phyloP scores from a whole-genome alignment of 2,113 vertebrate genomes.

The Callorhinus ursinus region DNA sequence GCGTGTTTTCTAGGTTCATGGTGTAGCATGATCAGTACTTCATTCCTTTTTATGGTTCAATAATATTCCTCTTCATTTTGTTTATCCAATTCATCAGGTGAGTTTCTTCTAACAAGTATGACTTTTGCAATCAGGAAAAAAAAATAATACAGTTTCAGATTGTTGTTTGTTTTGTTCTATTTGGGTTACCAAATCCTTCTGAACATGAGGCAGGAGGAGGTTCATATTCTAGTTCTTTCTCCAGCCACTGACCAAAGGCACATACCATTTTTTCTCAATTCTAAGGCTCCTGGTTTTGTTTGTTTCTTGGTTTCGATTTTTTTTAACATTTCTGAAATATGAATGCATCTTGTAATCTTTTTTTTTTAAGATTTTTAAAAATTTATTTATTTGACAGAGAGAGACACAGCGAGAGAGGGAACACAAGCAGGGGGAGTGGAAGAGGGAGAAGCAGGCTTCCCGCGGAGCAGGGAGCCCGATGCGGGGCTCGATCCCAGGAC shows the following conservation, averaged over 20 bases:
- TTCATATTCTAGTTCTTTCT: slow-evolving; percentile 3
- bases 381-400: no score
- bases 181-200: not conserved
- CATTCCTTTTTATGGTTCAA: not conserved
- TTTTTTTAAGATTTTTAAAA: no score
- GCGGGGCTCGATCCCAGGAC: no score
- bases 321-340: slow-evolving; percentile 3
- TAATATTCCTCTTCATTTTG: not conserved
- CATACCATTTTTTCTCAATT: not conserved
- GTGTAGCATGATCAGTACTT: not conserved
- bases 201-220: not conserved
- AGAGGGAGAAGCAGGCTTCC: no score
- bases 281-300: not conserved
- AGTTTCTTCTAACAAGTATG: not conserved
- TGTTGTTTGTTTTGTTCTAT: not conserved
- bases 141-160: not conserved
- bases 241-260: not conserved
- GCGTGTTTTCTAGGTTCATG: not conserved
- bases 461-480: no score
- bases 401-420: no score
- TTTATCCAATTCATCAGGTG: not conserved
- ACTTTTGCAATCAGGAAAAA: not conserved
- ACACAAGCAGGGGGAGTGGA: no score
- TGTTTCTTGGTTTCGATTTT: slow-evolving; percentile 7
- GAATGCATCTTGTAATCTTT: not conserved